phyloP scores from a whole-genome alignment of 2,888 invertebrate genomes.

The Ceriagrion tenellum region DNA sequence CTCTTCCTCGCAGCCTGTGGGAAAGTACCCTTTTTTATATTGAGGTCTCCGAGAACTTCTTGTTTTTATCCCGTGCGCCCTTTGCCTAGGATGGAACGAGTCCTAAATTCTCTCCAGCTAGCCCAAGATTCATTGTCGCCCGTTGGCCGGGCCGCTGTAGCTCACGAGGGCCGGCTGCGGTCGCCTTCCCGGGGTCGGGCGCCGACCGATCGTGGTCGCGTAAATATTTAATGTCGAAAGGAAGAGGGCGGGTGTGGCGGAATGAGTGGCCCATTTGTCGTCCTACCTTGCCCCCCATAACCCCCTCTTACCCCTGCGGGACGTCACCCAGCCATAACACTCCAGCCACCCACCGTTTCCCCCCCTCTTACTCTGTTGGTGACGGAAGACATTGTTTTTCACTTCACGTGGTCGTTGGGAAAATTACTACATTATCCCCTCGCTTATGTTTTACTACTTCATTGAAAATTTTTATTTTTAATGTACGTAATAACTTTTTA shows the following conservation, averaged over 20 bases:
- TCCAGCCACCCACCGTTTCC: neutral
- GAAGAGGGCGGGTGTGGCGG: neutral
- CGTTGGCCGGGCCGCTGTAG: neutral
- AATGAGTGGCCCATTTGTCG: neutral
- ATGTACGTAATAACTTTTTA: no score
- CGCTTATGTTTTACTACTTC: no score
- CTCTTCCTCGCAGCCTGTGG: neutral
- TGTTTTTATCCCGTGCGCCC: neutral
- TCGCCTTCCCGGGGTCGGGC: neutral
- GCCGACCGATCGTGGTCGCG: no score
- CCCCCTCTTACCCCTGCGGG: neutral
- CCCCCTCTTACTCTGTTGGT: neutral
- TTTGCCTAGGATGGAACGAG: neutral
- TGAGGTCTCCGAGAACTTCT: neutral
- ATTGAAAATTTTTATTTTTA: no score
- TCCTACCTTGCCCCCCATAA: no score
- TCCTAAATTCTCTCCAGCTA: neutral
- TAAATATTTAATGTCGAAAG: neutral
- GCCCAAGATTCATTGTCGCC: neutral
- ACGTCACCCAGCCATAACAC: neutral
- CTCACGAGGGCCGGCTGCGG: neutral
- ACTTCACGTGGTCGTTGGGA: neutral
- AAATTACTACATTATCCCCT: no score
- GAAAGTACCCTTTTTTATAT: no score
- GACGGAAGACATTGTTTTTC: no score